Percentiles rank a stretch among this genome's conserved stretches.
Evolutionary conservation across 2,113 vertebrate genomes (phyloP).

Genomic region (Mystacornis crossleyi): DNA sequence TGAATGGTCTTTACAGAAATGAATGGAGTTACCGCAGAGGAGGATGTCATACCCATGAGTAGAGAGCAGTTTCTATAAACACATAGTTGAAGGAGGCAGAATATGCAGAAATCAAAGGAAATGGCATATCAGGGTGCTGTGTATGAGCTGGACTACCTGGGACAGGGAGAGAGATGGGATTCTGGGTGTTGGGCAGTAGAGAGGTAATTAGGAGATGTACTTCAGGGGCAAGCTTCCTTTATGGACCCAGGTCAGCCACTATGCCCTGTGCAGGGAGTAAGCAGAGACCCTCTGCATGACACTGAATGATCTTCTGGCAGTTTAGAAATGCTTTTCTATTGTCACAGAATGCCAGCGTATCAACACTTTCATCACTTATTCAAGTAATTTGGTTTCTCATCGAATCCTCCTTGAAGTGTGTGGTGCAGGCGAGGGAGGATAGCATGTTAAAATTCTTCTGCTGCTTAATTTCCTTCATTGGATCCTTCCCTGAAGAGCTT

Average conservation of each 20-base stretch:
- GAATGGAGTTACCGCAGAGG: background rate
- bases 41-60: background rate
- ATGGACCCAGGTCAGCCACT: background rate
- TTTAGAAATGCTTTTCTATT: background rate
- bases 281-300: background rate
- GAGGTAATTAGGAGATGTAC: background rate
- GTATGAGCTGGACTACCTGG: background rate
- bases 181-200: background rate
- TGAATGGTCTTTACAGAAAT: background rate
- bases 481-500: slow-evolving; percentile 47
- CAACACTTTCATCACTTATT: background rate
- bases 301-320: background rate
- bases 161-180: background rate
- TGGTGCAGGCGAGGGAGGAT: background rate
- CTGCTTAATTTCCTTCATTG: slow-evolving; percentile 8
- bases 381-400: background rate
- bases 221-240: background rate
- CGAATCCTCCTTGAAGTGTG: background rate
- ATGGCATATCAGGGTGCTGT: background rate
- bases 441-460: slow-evolving; percentile 17
- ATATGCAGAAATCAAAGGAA: background rate
- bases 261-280: background rate
- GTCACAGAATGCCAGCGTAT: background rate
- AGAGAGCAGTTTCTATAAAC: background rate
- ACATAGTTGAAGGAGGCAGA: background rate